A percentile compares a stretch with the other conserved stretches of the same genome.
Conservation (phyloP, 2,113 vertebrate species). For the Brachypteracias leptosomus region DNA sequence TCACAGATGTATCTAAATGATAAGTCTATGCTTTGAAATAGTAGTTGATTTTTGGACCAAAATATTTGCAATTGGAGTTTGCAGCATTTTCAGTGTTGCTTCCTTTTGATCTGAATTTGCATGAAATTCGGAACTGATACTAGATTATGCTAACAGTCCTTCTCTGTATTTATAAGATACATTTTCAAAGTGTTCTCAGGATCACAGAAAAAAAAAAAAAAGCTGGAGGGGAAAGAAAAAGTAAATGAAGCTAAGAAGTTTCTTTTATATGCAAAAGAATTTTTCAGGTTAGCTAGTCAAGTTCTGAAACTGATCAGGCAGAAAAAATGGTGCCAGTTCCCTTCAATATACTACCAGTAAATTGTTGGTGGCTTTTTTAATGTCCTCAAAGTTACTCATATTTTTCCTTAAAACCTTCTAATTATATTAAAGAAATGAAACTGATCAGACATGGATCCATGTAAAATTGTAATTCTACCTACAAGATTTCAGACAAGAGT, state of each 20-base stretch:
- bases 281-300: background rate
- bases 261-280: background rate
- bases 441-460: background rate
- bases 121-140: background rate
- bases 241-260: background rate
- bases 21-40: background rate
- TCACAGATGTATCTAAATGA: background rate
- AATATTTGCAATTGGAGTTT: background rate
- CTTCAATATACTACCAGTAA: background rate
- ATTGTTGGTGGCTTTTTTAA: background rate
- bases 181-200: background rate
- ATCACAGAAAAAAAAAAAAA: background rate
- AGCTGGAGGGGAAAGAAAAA: background rate
- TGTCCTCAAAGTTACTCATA: background rate
- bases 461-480: background rate
- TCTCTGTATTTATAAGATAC: background rate
- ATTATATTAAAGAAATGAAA: background rate
- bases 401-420: background rate
- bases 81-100: background rate
- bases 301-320: background rate
- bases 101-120: background rate
- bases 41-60: background rate
- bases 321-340: background rate
- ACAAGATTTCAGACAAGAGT: background rate
- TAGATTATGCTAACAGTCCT: background rate